These are phyloP conservation scores for Mythimna albipuncta DNA, from an alignment of 2,888 invertebrate genomes.

Conservation along the genomic window DNA sequence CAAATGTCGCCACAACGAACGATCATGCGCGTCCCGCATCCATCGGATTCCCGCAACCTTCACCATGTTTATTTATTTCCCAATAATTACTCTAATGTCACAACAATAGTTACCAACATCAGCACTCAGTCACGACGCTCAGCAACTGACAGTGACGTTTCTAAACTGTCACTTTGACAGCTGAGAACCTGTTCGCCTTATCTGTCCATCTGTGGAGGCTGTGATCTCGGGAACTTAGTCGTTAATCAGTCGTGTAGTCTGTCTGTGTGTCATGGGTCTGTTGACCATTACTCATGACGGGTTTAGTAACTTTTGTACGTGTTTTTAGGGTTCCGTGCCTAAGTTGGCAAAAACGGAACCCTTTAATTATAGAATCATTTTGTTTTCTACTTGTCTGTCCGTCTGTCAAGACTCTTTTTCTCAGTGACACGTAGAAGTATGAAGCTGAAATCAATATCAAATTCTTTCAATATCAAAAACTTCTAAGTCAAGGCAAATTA, in stretches of 20 bases:
- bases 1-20: no score
- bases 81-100: constrained; percentile 13
- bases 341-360: no score
- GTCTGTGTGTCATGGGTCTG: constrained; percentile 56
- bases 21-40: no score
- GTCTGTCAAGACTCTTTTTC: no score
- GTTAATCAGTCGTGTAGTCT: constrained; percentile 77
- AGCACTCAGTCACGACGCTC: constrained; percentile 43
- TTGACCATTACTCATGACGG: constrained; percentile 67
- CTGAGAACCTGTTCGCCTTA: constrained; percentile 59
- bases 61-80: background rate
- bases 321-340: no score
- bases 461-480: no score
- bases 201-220: constrained; percentile 60
- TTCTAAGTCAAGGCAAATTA: no score
- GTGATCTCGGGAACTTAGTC: constrained; percentile 60
- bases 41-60: background rate
- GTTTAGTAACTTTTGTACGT: constrained; percentile 47
- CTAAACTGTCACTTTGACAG: constrained; percentile 61
- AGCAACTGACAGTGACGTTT: constrained; percentile 58
- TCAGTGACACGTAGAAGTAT: no score
- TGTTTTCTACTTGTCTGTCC: no score
- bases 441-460: no score
- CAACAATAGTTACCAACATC: constrained; percentile 28
- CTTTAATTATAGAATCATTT: no score